Conservation (phyloP, 2,113 vertebrate species). For the Scatophagus argus region DNA sequence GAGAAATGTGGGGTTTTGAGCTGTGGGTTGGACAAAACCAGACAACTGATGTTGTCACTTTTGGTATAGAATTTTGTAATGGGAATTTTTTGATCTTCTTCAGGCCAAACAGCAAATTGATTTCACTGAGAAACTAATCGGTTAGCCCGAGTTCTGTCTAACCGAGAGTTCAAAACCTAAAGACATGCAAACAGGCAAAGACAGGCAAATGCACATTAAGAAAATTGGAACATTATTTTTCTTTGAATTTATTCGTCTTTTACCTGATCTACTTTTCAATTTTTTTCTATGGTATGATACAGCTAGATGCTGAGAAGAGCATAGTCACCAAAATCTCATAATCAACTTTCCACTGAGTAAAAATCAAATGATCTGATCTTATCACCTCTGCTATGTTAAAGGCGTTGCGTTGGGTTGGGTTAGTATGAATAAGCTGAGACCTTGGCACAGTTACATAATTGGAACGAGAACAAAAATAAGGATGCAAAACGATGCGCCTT, state of each 20-base stretch:
- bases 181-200: no score
- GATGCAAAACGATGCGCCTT: not conserved
- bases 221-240: not conserved
- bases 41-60: not conserved
- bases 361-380: conserved; percentile 1
- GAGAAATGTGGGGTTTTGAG: not conserved
- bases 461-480: not conserved
- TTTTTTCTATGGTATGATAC: not conserved
- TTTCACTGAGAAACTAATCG: not conserved
- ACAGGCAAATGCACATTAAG: not conserved
- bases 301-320: not conserved
- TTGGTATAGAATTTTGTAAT: not conserved
- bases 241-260: not conserved
- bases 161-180: not conserved
- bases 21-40: not conserved
- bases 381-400: not conserved
- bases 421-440: not conserved
- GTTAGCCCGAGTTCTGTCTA: not conserved
- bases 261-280: not conserved
- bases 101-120: not conserved
- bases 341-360: not conserved
- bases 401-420: not conserved
- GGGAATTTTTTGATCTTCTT: not conserved
- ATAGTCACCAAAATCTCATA: not conserved
- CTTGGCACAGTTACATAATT: conserved; percentile 28